Evolutionary conservation across 2,888 invertebrate species (phyloP).

Genomic region (Blastobasis lacticolella): DNA sequence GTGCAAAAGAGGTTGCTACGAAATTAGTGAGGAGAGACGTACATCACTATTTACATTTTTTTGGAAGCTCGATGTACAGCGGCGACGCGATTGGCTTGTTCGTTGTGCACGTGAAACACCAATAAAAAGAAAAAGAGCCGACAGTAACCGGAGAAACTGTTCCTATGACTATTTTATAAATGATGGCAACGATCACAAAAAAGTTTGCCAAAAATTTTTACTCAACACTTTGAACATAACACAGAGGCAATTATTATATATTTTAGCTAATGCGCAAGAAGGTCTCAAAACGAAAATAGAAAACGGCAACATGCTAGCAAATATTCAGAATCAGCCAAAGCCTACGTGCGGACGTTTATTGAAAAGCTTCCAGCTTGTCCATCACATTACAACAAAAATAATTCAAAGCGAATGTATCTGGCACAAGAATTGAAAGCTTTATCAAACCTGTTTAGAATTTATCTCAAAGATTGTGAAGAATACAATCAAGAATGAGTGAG

Average conservation of each 20-base stretch:
- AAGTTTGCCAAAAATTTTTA: background rate
- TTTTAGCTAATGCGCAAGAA: background rate
- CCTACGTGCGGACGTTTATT: conserved; percentile 5
- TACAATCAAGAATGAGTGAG: background rate
- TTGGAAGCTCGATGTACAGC: conserved; percentile 5
- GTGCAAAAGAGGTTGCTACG: conserved; percentile 1
- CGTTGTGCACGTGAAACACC: background rate
- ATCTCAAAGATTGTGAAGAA: conserved; percentile 3
- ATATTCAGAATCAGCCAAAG: background rate
- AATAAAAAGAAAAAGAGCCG: background rate
- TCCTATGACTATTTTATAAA: background rate
- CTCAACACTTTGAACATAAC: background rate
- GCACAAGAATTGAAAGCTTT: conserved; percentile 10
- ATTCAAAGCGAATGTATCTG: conserved; percentile 6
- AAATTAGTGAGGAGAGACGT: conserved; percentile 7
- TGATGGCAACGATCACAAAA: background rate
- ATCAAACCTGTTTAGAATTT: conserved; percentile 8
- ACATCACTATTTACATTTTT: conserved; percentile 8
- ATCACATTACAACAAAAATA: conserved; percentile 12
- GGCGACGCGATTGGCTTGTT: conserved; percentile 2
- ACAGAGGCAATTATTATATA: background rate
- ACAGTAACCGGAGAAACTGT: background rate
- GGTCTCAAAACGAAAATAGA: background rate
- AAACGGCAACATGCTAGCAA: background rate
- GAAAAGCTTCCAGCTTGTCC: conserved; percentile 13